phyloP scores from a whole-genome alignment of 2,797 vertebrate species.

The Astyanax mexicanus region DNA sequence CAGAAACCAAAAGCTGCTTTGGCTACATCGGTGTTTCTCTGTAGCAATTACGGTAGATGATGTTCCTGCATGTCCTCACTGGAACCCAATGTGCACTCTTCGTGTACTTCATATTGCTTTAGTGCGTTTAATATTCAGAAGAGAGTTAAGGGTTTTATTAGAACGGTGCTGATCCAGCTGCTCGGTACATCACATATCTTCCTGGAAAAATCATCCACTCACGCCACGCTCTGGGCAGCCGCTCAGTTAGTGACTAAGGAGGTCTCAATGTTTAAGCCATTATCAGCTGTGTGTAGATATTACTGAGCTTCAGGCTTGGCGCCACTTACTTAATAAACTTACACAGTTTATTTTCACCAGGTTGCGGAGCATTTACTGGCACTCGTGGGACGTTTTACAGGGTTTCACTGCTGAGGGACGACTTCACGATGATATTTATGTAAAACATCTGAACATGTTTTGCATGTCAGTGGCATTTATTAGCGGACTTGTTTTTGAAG shows the following conservation, averaged over 20 bases:
- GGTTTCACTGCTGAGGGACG: not conserved
- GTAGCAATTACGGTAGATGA: not conserved
- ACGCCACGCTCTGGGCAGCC: slow-evolving; percentile 4
- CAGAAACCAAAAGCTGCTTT: not conserved
- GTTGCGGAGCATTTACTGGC: slow-evolving; percentile 34
- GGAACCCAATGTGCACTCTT: not conserved
- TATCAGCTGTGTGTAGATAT: slow-evolving; percentile 38
- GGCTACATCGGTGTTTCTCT: not conserved
- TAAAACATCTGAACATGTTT: not conserved
- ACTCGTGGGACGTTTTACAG: slow-evolving; percentile 10
- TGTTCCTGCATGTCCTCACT: not conserved
- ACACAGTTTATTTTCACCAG: slow-evolving; percentile 24
- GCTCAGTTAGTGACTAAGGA: slow-evolving; percentile 25
- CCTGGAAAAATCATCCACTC: slow-evolving; percentile 44
- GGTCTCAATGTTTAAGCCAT: slow-evolving; percentile 40
- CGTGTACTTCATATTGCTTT: slow-evolving; percentile 11
- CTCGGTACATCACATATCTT: slow-evolving; percentile 41
- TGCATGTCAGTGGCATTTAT: not conserved
- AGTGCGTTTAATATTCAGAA: not conserved
- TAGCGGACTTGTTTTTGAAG: not conserved
- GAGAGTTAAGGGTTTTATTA: slow-evolving; percentile 40
- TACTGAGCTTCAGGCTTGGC: slow-evolving; percentile 13
- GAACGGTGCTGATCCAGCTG: slow-evolving; percentile 29
- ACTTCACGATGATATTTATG: not conserved
- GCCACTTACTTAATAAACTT: too few relatives aligned